A percentile compares a stretch with the other conserved stretches of the same genome.
These are phyloP conservation scores for Cossypha heuglini DNA, from an alignment of 2,797 vertebrate species.

Conservation along the genomic window DNA sequence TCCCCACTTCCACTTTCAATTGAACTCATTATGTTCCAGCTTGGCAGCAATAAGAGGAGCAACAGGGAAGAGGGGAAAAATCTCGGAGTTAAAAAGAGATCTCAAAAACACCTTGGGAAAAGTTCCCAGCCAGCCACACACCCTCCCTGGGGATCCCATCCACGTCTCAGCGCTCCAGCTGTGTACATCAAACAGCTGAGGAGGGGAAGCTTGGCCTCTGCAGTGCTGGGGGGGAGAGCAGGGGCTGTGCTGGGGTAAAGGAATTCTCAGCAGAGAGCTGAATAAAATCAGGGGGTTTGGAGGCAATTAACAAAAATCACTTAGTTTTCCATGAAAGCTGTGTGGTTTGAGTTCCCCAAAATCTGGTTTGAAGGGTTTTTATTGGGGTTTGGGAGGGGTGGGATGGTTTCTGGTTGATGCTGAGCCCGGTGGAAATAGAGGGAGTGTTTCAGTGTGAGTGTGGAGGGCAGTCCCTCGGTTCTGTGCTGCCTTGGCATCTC, in stretches of 20 bases:
- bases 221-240: not conserved
- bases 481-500: too few relatives aligned
- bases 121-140: constrained; percentile 22
- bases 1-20: not conserved
- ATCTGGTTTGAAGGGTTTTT: not conserved
- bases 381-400: not conserved
- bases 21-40: not conserved
- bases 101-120: constrained; percentile 54
- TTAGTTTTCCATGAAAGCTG: not conserved
- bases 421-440: not conserved
- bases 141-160: not conserved
- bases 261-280: not conserved
- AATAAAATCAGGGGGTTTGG: not conserved
- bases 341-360: not conserved
- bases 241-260: not conserved
- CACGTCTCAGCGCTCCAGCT: not conserved
- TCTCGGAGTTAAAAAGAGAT: not conserved
- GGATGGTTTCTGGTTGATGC: not conserved
- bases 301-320: not conserved
- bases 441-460: not conserved
- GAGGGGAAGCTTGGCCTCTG: constrained; percentile 1
- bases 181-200: not conserved
- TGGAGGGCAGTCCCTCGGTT: too few relatives aligned
- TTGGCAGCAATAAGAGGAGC: not conserved
- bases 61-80: not conserved